Base-by-base conservation (phyloP, 2,797 vertebrate genomes). In the Pipistrellus nathusii region DNA sequence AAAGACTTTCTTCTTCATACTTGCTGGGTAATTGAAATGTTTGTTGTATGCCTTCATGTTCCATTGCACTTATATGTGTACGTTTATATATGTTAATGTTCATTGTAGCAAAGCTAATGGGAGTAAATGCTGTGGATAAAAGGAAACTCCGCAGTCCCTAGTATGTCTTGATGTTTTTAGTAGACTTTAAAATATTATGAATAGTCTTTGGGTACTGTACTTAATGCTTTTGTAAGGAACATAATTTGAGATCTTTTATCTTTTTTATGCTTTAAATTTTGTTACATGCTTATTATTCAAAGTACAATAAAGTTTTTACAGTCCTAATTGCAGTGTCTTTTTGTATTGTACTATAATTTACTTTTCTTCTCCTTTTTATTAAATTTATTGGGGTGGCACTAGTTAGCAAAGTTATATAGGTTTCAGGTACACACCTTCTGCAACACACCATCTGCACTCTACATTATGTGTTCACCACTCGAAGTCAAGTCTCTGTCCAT, bases 231-330 rank as follows among this genome's bases (percentile, higher is more conserved):
- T 95, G 20, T 94, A 95, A 85, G 73, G 57, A 94, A 97, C 18
- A 80, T 90, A 90, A 83, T 95, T 97, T 93, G 77, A 96, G 68
- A 72, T 96, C 96, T 95, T 91, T 94, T 81, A 71, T 96, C 95
- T 95, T 97, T 96, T 94, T 96, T 90, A 44, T 97, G 8, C 82
- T 97, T 82, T 96, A 90, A 91, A 88, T 85, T 95, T 96, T 96
- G 82, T 96, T 92, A 97, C 88, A 83, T 96, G 97, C 95, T 98
- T 98, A 92, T 98, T 93, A 96, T 97, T 98, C 96, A 97, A 97
- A 97, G 96, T 97, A 92, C 95, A 98, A 98, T 98, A 98, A 98
- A 98, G 88, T 97, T 97, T 97, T 97, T 97, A 96, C 71, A 97
- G 83, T 94, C 72, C 23, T 95, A 30, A 89, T 95, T 76, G 11